Evolutionary conservation across 2,888 invertebrate species (phyloP), one percentile per base, ranked within the genome.

Genomic region (Lacanobia oleracea): DNA sequence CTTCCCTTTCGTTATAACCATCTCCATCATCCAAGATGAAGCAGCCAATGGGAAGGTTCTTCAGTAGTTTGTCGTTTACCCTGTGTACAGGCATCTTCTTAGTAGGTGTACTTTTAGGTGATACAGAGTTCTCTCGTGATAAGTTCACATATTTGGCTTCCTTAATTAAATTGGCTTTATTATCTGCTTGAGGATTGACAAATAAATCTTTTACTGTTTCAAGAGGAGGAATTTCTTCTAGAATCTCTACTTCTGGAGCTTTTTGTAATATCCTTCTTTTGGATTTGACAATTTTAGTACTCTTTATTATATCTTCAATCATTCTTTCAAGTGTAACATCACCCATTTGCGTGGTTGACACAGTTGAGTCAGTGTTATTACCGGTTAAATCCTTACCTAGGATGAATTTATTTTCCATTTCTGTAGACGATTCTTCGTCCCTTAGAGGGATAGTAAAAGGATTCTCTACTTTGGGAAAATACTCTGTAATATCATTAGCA

Each of bases 231-330:
- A 92, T 88, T 79, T 93, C 92, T 79, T 93, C 92, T 77, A 91
- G 91, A 5, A 90, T 83, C n/a, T 88, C 85, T 40, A 84, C 59
- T 51, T 88, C 86, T 23, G 85, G 71, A 60, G 87, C 80, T 67
- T 92, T 91, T 14, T 93, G 92, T n/a, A 95, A 70, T 73, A 94
- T 92, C 75, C 93, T 91, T 88, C 93, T 86, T 86, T 91, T 94
- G 48, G 92, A 93, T 90, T 96, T 96, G 0, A 95, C 92, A 67
- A 95, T 95, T 86, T 95, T 95, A 1, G 96, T 96, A 77, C 96
- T 96, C 81, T 97, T 97, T 77, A 97, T 94, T 68, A 97, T 96
- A 74, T 97, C 97, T 86, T 97, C 97, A 57, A 97, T 97, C 92
- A 97, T 96, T 90, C 93, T 96, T 86, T 97, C 97, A 59, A 97